Conservation (phyloP, 2,797 vertebrate genomes). For the Microtus agrestis region DNA sequence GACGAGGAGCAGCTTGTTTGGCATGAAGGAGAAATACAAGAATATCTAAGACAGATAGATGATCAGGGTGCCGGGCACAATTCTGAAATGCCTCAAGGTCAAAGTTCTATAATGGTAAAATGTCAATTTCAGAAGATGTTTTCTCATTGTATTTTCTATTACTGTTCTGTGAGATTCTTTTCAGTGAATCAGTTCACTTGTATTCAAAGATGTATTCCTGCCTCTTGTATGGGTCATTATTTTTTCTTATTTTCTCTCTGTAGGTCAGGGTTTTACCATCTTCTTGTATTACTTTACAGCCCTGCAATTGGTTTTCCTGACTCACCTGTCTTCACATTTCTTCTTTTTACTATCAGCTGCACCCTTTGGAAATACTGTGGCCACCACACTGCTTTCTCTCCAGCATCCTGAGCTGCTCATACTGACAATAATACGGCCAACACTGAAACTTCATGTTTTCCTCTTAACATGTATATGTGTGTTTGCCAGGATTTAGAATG, state of each 20-base stretch:
- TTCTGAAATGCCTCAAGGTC: not conserved
- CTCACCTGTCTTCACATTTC: not conserved
- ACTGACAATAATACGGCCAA: not conserved
- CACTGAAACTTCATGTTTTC: not conserved
- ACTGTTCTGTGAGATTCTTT: not conserved
- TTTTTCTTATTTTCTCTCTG: not conserved
- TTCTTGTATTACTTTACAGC: not conserved
- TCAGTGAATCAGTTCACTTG: not conserved
- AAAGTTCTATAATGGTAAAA: conserved; percentile 10
- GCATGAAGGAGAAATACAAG: not conserved
- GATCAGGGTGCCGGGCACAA: not conserved
- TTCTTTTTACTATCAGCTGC: not conserved
- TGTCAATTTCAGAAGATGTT: conserved; percentile 5
- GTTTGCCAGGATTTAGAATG: not conserved
- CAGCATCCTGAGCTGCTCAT: not conserved
- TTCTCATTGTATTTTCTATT: conserved; percentile 32
- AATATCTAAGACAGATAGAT: conserved; percentile 20
- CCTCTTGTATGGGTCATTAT: not conserved
- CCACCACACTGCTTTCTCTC: not conserved
- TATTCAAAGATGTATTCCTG: not conserved
- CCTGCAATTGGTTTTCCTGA: conserved; percentile 2
- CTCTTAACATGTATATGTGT: not conserved
- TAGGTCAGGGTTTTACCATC: not conserved
- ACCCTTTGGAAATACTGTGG: not conserved
- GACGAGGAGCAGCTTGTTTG: conserved; percentile 12